These are phyloP conservation scores for Meleagris gallopavo DNA, from an alignment of 2,113 vertebrate genomes.

Conservation along the genomic window DNA sequence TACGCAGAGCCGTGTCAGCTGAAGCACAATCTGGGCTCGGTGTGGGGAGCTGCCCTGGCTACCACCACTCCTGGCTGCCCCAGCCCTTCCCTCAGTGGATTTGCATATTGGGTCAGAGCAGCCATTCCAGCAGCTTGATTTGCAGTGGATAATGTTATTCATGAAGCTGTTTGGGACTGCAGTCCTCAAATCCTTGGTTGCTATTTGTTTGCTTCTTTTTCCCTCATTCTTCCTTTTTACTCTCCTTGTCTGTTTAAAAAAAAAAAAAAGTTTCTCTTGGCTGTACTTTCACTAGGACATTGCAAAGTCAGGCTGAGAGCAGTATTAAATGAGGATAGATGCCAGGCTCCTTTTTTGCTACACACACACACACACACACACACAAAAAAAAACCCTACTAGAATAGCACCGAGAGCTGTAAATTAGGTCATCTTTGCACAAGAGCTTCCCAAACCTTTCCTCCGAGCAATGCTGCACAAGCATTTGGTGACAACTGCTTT, in stretches of 20 bases:
- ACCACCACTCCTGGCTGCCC: not conserved
- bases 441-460: not conserved
- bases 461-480: not conserved
- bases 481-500: not conserved
- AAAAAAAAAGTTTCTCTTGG: conserved; percentile 32
- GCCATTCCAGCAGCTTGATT: conserved; percentile 17
- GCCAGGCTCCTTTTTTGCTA: conserved; percentile 49
- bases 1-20: conserved; percentile 43
- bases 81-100: not conserved
- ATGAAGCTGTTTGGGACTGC: not conserved
- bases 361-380: not conserved
- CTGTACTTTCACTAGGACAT: conserved; percentile 45
- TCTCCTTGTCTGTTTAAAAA: conserved; percentile 6
- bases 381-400: conserved; percentile 11
- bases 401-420: conserved; percentile 51
- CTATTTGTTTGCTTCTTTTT: conserved; percentile 21
- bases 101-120: conserved; percentile 64
- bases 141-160: conserved; percentile 37
- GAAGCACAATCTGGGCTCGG: rapidly evolving
- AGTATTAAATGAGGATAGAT: conserved; percentile 71
- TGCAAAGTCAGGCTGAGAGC: conserved; percentile 65
- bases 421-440: conserved; percentile 66
- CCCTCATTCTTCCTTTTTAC: conserved; percentile 6
- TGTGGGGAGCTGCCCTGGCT: not conserved
- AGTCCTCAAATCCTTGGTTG: not conserved